Evolutionary conservation across 2,113 vertebrate genomes (phyloP).

Genomic region (Petromus typicus): DNA sequence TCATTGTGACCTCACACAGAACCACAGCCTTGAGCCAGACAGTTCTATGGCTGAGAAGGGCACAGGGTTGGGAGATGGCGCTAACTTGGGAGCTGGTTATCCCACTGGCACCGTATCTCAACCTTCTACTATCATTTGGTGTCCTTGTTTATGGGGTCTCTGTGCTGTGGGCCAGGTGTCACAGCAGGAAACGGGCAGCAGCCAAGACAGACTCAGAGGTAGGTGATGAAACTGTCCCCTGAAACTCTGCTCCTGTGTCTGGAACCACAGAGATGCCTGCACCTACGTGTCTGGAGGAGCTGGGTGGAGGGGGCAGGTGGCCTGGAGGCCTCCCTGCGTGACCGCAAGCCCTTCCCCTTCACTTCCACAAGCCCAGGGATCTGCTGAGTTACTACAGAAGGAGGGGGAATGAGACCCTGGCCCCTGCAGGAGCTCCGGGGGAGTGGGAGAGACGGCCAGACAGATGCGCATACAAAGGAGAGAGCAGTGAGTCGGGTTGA

Average conservation of each 20-base stretch:
- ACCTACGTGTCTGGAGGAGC: not conserved
- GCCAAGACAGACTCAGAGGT: slow-evolving; percentile 64
- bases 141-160: slow-evolving; percentile 40
- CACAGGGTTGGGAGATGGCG: slow-evolving; percentile 67
- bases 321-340: not conserved
- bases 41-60: slow-evolving; percentile 32
- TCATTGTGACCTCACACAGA: slow-evolving; percentile 72
- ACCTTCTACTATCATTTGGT: slow-evolving; percentile 58
- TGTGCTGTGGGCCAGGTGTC: slow-evolving; percentile 25
- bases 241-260: not conserved
- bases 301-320: not conserved
- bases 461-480: not conserved
- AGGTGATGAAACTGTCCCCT: not conserved
- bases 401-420: not conserved
- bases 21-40: slow-evolving; percentile 36
- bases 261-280: not conserved
- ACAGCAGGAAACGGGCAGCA: not conserved
- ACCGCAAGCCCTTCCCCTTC: not conserved
- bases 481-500: not conserved
- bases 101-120: slow-evolving; percentile 28
- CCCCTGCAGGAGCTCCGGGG: not conserved
- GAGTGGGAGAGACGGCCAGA: not conserved
- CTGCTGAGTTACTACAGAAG: not conserved
- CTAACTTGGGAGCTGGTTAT: not conserved
- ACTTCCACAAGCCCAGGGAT: not conserved